Percentiles rank a stretch among this genome's conserved stretches.
phyloP scores from a whole-genome alignment of 2,113 vertebrate species.

The Morone saxatilis region DNA sequence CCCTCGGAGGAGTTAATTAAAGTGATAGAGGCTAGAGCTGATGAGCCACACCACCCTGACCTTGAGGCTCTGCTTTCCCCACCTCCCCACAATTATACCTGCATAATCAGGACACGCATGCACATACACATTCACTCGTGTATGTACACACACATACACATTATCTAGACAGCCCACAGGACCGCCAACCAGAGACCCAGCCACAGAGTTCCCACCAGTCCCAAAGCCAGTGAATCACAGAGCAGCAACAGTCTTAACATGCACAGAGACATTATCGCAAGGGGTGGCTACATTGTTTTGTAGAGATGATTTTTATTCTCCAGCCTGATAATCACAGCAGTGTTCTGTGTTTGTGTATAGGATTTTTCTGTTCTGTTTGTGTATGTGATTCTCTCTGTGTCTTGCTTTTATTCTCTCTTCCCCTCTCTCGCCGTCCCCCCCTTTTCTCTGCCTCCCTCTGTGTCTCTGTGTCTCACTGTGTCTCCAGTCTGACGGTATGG shows the following conservation, averaged over 20 bases:
- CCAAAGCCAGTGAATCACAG: slow-evolving; percentile 55
- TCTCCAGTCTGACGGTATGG: slow-evolving; percentile 68
- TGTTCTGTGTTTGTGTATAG: slow-evolving; percentile 33
- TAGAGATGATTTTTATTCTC: slow-evolving; percentile 63
- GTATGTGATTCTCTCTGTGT: slow-evolving; percentile 27
- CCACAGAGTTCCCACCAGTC: slow-evolving; percentile 53
- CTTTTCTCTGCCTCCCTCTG: slow-evolving; percentile 46
- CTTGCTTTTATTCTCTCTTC: slow-evolving; percentile 33
- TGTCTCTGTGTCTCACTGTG: slow-evolving; percentile 58
- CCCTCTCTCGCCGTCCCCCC: slow-evolving; percentile 2
- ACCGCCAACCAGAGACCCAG: slow-evolving; percentile 32
- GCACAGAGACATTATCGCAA: slow-evolving; percentile 39
- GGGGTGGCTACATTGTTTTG: slow-evolving; percentile 38
- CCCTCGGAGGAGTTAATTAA: slow-evolving; percentile 89
- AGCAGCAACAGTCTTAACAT: slow-evolving; percentile 52
- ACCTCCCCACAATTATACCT: slow-evolving; percentile 85
- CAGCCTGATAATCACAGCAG: slow-evolving; percentile 64
- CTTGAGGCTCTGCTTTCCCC: slow-evolving; percentile 81
- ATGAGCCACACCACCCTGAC: slow-evolving; percentile 86
- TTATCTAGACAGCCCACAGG: slow-evolving; percentile 51
- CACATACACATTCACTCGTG: slow-evolving; percentile 22
- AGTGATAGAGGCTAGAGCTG: slow-evolving; percentile 86
- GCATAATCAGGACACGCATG: slow-evolving; percentile 81
- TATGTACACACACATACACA: slow-evolving; percentile 44
- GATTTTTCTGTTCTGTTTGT: slow-evolving; percentile 31